Percentiles rank a stretch among this genome's conserved stretches.
These are phyloP conservation scores for Gymnorhina tibicen DNA, from an alignment of 2,113 vertebrate species.

Conservation along the genomic window DNA sequence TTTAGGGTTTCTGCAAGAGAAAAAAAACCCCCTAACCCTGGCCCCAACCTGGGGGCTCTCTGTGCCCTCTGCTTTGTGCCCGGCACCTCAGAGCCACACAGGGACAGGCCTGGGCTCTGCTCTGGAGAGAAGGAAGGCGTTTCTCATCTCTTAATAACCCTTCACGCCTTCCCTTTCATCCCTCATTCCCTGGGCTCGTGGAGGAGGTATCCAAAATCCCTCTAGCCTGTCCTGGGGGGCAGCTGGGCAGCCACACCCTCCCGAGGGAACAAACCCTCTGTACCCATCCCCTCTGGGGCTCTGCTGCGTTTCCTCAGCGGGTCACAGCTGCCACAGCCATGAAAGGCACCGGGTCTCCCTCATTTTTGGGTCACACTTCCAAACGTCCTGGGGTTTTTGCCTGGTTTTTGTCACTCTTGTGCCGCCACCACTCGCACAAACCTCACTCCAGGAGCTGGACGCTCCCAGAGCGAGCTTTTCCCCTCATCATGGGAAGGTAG, in stretches of 20 bases:
- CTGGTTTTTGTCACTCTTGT: background rate
- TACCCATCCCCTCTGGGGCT: background rate
- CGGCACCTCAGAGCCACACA: fast-evolving
- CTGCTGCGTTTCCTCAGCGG: background rate
- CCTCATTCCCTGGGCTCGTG: background rate
- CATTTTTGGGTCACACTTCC: background rate
- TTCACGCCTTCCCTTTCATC: fast-evolving
- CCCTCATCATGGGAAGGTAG: fast-evolving
- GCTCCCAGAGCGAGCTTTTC: background rate
- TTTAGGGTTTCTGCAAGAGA: background rate
- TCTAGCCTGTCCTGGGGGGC: background rate
- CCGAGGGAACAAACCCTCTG: background rate
- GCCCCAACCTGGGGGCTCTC: background rate
- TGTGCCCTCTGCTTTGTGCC: background rate
- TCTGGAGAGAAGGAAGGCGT: fast-evolving
- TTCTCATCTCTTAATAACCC: background rate
- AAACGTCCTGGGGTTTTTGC: background rate
- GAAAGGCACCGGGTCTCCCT: background rate
- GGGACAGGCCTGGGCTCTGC: background rate
- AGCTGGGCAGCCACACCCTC: background rate
- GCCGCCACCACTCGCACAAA: background rate
- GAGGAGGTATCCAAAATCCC: background rate
- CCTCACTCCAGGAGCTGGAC: background rate
- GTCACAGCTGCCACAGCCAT: background rate
- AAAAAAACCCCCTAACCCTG: background rate